A percentile compares a stretch with the other conserved stretches of the same genome.
phyloP scores from a whole-genome alignment of 2,888 invertebrate genomes.

The Oasisia sp. region DNA sequence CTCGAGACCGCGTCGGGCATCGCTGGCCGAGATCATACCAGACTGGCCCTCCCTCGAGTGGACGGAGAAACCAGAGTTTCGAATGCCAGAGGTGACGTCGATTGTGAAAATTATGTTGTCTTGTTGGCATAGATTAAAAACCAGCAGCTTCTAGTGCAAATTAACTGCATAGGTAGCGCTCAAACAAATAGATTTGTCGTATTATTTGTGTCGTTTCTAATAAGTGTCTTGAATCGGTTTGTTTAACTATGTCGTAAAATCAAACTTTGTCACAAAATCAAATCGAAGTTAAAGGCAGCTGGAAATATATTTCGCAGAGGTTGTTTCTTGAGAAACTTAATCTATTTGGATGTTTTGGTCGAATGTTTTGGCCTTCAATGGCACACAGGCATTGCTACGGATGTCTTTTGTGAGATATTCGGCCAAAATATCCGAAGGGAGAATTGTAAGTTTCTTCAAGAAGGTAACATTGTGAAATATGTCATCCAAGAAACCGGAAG shows the following conservation, averaged over 20 bases:
- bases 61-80: constrained; percentile 32
- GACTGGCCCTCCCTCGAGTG: constrained; percentile 87
- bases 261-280: background rate
- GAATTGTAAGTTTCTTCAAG: no score
- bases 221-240: background rate
- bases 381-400: no score
- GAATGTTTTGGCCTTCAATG: no score
- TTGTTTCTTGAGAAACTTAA: no score
- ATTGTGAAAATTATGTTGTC: constrained; percentile 10
- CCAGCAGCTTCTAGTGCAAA: background rate
- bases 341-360: no score
- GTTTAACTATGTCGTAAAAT: background rate
- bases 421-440: no score
- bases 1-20: constrained; percentile 72
- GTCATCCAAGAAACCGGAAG: no score
- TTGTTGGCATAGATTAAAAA: background rate
- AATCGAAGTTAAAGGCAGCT: no score
- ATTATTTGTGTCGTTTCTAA: background rate
- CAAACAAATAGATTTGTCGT: background rate
- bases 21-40: constrained; percentile 92
- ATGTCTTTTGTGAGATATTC: no score
- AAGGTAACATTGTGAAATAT: no score
- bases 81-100: constrained; percentile 25
- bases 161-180: background rate
- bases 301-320: no score